Percentiles rank a stretch among this genome's conserved stretches.
Conservation (phyloP, 2,888 invertebrate species). For the Machimus atricapillus region DNA sequence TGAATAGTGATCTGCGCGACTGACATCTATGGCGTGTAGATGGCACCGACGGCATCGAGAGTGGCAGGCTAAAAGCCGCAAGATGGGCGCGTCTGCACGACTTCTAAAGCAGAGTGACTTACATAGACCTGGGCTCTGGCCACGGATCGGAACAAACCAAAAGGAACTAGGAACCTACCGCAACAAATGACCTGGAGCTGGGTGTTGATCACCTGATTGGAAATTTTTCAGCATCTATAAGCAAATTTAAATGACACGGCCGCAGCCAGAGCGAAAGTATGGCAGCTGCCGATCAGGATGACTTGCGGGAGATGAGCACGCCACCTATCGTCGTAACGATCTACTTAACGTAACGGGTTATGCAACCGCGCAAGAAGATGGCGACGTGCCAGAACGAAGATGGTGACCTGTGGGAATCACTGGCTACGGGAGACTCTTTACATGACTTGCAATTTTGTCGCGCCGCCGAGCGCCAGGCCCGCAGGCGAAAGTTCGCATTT, state of each 20-base stretch:
- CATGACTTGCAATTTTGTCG: not conserved
- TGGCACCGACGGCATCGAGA: not conserved
- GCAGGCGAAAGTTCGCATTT: not conserved
- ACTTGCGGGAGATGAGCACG: not conserved
- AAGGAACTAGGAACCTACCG: not conserved
- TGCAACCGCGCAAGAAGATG: not conserved
- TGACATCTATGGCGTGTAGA: not conserved
- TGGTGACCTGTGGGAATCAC: not conserved
- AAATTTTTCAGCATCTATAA: not conserved
- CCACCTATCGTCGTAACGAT: not conserved
- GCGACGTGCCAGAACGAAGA: not conserved
- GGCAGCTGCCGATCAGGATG: not conserved
- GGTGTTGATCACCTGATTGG: not conserved
- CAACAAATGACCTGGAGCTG: not conserved
- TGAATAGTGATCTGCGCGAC: not conserved
- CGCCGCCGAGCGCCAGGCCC: not conserved
- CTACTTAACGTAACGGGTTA: not conserved
- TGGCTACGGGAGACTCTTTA: not conserved
- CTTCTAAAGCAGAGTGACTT: not conserved
- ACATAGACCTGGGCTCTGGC: not conserved
- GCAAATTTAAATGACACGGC: not conserved
- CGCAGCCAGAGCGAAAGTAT: not conserved
- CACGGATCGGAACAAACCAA: not conserved
- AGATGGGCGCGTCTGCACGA: constrained; percentile 42
- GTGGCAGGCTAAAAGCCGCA: not conserved